These are phyloP conservation scores for Henicopernis longicauda DNA, from an alignment of 2,113 vertebrate species.

Conservation along the genomic window DNA sequence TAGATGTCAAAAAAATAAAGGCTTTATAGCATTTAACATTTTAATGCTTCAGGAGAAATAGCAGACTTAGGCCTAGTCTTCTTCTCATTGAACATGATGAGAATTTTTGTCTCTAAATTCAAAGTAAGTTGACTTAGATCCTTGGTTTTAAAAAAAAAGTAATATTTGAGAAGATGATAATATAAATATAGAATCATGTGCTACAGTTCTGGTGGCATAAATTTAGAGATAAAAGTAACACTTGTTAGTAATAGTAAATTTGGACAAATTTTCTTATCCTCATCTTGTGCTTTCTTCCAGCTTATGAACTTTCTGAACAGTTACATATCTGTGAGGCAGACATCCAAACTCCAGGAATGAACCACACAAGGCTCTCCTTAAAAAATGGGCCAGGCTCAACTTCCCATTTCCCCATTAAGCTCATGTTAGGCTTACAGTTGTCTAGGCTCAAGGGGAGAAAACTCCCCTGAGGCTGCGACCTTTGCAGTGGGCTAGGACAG, in stretches of 20 bases:
- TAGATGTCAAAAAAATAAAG: constrained; percentile 12
- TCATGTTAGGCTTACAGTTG: background rate
- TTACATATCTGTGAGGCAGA: background rate
- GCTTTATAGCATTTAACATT: background rate
- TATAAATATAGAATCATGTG: background rate
- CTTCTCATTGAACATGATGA: background rate
- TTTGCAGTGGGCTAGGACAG: background rate
- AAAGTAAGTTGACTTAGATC: background rate
- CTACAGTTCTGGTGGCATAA: background rate
- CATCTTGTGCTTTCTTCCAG: background rate
- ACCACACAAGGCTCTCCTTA: background rate
- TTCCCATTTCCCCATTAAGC: background rate
- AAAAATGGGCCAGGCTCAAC: background rate
- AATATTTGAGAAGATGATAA: background rate
- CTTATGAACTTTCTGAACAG: background rate
- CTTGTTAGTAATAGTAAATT: background rate
- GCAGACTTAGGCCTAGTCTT: background rate
- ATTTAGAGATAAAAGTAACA: background rate
- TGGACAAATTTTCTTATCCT: background rate
- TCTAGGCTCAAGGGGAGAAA: background rate
- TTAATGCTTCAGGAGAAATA: background rate
- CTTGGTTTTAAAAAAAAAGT: background rate
- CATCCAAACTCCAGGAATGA: background rate
- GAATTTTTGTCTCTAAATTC: background rate
- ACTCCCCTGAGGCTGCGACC: background rate